phyloP scores from a whole-genome alignment of 2,113 vertebrate species.

The Mormyrus lacerda region DNA sequence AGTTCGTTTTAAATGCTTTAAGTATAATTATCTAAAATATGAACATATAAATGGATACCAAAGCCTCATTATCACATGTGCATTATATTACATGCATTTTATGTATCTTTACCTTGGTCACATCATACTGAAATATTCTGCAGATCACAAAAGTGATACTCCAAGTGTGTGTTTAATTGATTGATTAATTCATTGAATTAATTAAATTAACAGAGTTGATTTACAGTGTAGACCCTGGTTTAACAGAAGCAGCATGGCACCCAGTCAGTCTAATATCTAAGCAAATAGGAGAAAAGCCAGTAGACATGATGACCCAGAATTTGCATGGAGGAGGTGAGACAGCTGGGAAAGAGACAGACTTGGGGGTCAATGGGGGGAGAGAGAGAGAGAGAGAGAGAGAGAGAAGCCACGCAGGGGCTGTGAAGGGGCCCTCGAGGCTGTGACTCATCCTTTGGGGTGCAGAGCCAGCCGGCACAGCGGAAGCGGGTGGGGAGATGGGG shows the following conservation, averaged over 20 bases:
- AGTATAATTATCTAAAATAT: neutral
- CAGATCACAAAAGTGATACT: neutral
- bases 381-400: neutral
- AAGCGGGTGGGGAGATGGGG: slow-evolving; percentile 33
- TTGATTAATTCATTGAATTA: neutral
- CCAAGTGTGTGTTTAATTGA: neutral
- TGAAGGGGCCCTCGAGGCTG: neutral
- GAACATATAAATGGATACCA: neutral
- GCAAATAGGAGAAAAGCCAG: neutral
- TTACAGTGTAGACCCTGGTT: neutral
- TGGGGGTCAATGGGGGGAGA: neutral
- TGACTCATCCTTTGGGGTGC: slow-evolving; percentile 33
- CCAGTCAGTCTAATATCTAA: neutral
- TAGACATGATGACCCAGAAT: neutral
- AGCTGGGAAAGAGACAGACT: slow-evolving; percentile 14
- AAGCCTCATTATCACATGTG: neutral
- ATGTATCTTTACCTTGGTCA: neutral
- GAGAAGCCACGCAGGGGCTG: slow-evolving; percentile 25
- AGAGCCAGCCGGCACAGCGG: neutral
- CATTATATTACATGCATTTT: neutral
- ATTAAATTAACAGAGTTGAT: neutral
- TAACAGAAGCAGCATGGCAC: neutral
- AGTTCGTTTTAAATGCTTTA: neutral
- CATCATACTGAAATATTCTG: neutral
- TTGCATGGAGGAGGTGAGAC: neutral